phyloP scores from a whole-genome alignment of 2,113 vertebrate species.

The Mus spicilegus region DNA sequence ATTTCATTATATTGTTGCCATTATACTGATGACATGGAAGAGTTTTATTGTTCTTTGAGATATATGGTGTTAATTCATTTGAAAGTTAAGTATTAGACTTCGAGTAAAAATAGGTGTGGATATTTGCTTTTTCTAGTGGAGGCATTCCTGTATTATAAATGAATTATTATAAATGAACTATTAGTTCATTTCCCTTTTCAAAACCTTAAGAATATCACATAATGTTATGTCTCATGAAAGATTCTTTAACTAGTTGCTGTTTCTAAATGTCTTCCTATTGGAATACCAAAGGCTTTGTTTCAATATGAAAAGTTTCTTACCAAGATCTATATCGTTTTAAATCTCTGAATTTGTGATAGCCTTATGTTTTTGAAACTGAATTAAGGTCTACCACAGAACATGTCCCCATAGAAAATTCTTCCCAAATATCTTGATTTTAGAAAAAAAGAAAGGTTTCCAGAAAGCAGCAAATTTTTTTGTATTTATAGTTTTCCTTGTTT shows the following conservation, averaged over 20 bases:
- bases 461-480: neutral
- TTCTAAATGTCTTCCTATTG: neutral
- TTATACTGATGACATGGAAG: neutral
- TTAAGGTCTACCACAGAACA: neutral
- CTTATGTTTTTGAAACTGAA: neutral
- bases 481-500: neutral
- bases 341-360: neutral
- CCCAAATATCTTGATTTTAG: neutral
- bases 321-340: neutral
- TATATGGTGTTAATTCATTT: accelerated
- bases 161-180: neutral
- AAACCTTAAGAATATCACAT: neutral
- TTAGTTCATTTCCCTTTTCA: neutral
- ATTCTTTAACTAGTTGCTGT: accelerated
- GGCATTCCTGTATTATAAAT: neutral
- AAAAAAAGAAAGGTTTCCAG: neutral
- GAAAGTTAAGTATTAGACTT: neutral
- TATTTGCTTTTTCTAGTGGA: neutral
- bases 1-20: neutral
- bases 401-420: neutral
- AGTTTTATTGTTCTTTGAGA: accelerated
- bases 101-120: neutral
- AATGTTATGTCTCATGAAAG: neutral
- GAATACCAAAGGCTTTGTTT: neutral
- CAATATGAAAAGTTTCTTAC: neutral